Evolutionary conservation across 2,113 vertebrate species (phyloP).

Genomic region (Colinus virginianus): DNA sequence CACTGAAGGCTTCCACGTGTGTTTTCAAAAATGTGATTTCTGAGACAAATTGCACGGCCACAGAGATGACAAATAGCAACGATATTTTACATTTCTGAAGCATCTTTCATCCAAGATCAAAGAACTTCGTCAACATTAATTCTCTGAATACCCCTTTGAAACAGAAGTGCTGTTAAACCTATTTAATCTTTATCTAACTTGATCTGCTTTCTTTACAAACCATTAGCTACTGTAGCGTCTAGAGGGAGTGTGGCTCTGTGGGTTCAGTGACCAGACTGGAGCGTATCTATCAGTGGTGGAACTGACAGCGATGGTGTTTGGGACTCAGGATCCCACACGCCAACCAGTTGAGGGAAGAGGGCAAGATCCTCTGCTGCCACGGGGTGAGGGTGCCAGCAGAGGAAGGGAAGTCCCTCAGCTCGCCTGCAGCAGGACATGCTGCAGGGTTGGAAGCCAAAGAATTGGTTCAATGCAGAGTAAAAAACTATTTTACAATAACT

Average conservation of each 20-base stretch:
- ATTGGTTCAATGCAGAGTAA: background rate
- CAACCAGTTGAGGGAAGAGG: background rate
- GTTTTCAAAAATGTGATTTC: conserved; percentile 38
- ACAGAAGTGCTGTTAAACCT: conserved; percentile 32
- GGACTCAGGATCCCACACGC: background rate
- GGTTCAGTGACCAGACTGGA: conserved; percentile 42
- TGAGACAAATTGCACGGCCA: conserved; percentile 48
- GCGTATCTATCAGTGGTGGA: background rate
- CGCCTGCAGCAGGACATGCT: background rate
- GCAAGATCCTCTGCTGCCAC: background rate
- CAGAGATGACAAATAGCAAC: conserved; percentile 54
- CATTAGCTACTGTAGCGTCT: background rate
- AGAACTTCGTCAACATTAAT: conserved; percentile 38
- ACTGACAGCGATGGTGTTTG: background rate
- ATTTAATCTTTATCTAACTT: conserved; percentile 52
- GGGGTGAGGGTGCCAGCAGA: background rate
- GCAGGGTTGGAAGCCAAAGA: background rate
- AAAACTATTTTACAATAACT: conserved; percentile 17
- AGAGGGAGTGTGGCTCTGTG: background rate
- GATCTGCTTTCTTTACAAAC: conserved; percentile 44
- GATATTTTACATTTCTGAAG: conserved; percentile 69
- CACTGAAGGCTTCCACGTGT: background rate
- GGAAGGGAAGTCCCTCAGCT: background rate
- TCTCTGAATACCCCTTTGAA: conserved; percentile 54
- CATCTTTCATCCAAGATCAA: conserved; percentile 72